Base-by-base conservation (phyloP, 2,888 invertebrate genomes). In the Erynnis tages region DNA sequence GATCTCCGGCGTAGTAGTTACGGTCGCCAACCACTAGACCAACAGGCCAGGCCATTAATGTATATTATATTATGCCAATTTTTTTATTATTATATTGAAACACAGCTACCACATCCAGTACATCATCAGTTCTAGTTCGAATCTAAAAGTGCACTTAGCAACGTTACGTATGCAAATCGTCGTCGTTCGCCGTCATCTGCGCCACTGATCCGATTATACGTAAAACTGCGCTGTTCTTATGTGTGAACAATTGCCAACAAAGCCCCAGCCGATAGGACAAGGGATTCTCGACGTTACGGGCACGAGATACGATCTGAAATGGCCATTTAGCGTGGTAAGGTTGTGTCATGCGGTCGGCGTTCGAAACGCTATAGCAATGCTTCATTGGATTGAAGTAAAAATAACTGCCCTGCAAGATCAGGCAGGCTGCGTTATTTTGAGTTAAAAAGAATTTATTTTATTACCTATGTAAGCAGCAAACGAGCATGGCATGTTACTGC, bases 131-230 rank as follows among this genome's bases (percentile, higher is more conserved):
- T 48, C 16, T 11, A 5, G 32, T 40, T 34, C 69, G 73, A 62
- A 68, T 73, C 60, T 63, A 76, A 78, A 80, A 82, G 77, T 81
- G 82, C 84, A 82, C 83, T 83, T 82, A 79, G 71, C 63, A 59
- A 58, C 73, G 81, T 85, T 83, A 84, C 74, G 69, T 72, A 83
- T 83, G 84, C 84, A 84, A 84, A 83, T 83, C 80, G 73, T 8
- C 7, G 1, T 67, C 62, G 64, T 62, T 63, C 67, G 63, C 62
- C 49, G 49, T 79, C 82, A 82, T 83, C 79, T 80, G 78, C 62
- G 45, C 23, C 40, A 60, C 70, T 79, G 79, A 85, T 82, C 78
- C 66, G 78, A 81, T 84, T 84, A 82, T 76, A 65, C 63, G 70
- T 67, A 65, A 59, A 66, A 65, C 63, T 59, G 58, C 40, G 57